Conservation (phyloP, 2,113 vertebrate genomes). For the Turnix velox region DNA sequence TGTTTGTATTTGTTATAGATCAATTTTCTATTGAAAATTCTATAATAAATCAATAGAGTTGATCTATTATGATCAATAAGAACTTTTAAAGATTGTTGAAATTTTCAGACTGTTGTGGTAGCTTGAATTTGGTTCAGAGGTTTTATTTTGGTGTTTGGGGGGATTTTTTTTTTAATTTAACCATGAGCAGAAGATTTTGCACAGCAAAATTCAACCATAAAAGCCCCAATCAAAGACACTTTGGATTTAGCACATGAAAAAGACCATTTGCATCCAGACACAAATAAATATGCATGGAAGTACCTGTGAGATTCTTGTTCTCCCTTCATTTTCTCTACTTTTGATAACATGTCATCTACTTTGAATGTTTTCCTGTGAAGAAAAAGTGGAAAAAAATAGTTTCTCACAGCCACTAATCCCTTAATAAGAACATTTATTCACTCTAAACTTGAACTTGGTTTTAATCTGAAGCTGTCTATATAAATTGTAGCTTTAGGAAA, state of each 20-base stretch:
- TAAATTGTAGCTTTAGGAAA: not conserved
- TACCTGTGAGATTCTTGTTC: slow-evolving; percentile 98
- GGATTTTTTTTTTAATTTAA: not conserved
- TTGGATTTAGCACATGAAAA: not conserved
- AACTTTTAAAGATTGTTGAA: not conserved
- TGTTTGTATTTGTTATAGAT: too few species aligned
- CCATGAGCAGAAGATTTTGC: not conserved
- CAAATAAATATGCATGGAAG: not conserved
- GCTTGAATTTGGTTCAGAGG: not conserved
- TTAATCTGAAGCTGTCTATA: not conserved
- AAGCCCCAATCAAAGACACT: not conserved
- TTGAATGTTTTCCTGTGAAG: slow-evolving; percentile 89
- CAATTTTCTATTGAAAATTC: too few species aligned
- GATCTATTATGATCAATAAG: not conserved
- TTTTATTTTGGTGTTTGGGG: not conserved
- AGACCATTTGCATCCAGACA: not conserved
- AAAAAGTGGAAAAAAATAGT: not conserved
- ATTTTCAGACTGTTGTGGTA: not conserved
- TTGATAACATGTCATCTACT: slow-evolving; percentile 94
- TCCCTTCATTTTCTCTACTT: slow-evolving; percentile 95
- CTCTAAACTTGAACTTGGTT: not conserved
- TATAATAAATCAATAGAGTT: too few species aligned
- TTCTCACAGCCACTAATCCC: not conserved
- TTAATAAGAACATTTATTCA: not conserved
- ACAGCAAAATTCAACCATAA: not conserved